A percentile compares a stretch with the other conserved stretches of the same genome.
Conservation (phyloP, 2,113 vertebrate genomes). For the Lathamus discolor region DNA sequence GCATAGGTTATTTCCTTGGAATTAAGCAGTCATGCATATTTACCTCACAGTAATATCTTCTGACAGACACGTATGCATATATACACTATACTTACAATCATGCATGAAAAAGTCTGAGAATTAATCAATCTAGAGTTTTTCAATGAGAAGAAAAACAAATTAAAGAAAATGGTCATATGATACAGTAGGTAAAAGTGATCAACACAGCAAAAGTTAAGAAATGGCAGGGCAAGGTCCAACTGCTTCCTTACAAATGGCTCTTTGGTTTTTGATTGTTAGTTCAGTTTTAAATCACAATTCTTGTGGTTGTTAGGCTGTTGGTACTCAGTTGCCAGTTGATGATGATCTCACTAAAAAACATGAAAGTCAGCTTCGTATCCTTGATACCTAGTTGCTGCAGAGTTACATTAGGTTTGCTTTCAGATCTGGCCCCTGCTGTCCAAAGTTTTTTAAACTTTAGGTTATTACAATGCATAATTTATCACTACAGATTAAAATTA, state of each 20-base stretch:
- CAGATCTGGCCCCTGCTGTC: neutral
- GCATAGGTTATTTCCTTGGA: conserved; percentile 41
- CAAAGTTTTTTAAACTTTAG: neutral
- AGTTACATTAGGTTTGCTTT: neutral
- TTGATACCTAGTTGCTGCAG: neutral
- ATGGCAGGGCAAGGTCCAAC: neutral
- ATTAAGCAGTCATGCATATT: conserved; percentile 26
- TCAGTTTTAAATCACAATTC: neutral
- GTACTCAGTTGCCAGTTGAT: neutral
- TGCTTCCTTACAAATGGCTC: neutral
- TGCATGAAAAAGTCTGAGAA: neutral
- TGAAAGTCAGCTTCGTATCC: neutral
- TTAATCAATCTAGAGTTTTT: neutral
- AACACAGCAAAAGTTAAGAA: neutral
- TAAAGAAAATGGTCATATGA: fast-evolving
- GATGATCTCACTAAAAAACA: neutral
- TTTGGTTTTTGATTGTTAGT: fast-evolving
- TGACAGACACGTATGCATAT: neutral
- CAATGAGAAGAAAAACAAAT: neutral
- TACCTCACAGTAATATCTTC: conserved; percentile 19
- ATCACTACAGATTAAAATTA: neutral
- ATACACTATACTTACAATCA: neutral
- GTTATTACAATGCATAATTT: conserved; percentile 9
- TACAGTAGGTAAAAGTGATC: neutral
- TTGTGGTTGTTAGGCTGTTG: neutral